These are phyloP conservation scores for Staurois parvus DNA, from an alignment of 2,797 vertebrate genomes.

Conservation along the genomic window DNA sequence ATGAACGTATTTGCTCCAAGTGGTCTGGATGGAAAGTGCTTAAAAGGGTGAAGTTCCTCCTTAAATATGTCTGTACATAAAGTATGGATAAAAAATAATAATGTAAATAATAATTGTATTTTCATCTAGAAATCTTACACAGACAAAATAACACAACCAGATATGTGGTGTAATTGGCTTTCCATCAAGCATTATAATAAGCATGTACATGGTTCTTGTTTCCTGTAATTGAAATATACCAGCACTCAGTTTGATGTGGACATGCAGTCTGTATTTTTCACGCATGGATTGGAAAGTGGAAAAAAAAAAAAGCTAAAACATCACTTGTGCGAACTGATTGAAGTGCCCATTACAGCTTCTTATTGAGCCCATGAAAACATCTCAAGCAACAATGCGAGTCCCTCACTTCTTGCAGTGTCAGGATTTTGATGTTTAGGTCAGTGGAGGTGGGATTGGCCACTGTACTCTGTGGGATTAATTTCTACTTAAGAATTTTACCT, in stretches of 20 bases:
- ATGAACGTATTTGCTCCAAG: too few species aligned
- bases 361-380: slow-evolving; percentile 16
- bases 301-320: not conserved
- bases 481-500: slow-evolving; percentile 53
- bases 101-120: too few species aligned
- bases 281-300: not conserved
- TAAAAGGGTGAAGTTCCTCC: too few species aligned
- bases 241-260: not conserved
- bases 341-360: not conserved
- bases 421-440: slow-evolving; percentile 43
- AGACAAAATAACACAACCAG: not conserved
- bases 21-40: too few species aligned
- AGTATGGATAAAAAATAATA: too few species aligned
- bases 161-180: not conserved
- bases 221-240: not conserved
- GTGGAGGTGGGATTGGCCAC: slow-evolving; percentile 39
- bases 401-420: slow-evolving; percentile 38
- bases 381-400: not conserved
- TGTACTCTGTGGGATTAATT: slow-evolving; percentile 47
- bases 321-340: not conserved
- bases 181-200: not conserved
- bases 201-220: not conserved
- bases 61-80: too few species aligned
- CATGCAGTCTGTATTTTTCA: not conserved
- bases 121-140: not conserved